Conservation (phyloP, 2,113 vertebrate species). For the Atrichornis clamosus region DNA sequence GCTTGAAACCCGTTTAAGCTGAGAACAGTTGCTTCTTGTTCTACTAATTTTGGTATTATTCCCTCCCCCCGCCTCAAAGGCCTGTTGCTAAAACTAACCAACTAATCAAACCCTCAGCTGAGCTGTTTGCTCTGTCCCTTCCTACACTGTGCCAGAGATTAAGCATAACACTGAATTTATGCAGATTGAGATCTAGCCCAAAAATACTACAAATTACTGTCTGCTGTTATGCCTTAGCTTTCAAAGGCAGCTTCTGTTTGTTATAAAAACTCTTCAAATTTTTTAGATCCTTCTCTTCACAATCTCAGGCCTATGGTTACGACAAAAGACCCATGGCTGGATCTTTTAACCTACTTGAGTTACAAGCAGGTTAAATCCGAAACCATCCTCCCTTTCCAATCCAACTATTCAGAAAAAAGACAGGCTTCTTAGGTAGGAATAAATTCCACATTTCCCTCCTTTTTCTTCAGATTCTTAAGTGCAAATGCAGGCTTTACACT, state of each 20-base stretch:
- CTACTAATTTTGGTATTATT: not conserved
- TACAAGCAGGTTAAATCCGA: not conserved
- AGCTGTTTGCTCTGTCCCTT: not conserved
- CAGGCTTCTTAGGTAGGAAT: not conserved
- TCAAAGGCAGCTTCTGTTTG: not conserved
- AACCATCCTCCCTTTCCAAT: not conserved
- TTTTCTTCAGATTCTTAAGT: not conserved
- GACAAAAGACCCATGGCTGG: not conserved
- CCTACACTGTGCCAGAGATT: not conserved
- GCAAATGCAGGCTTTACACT: not conserved
- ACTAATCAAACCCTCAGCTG: not conserved
- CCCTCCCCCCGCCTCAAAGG: not conserved
- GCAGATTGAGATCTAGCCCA: not conserved
- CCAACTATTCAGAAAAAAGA: not conserved
- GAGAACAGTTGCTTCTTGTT: not conserved
- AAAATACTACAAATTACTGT: not conserved
- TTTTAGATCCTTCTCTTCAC: not conserved
- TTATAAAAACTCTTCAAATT: not conserved
- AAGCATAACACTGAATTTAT: not conserved
- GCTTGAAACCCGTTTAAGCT: not conserved
- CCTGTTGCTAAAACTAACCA: not conserved
- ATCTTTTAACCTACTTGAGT: not conserved
- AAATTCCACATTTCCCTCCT: not conserved
- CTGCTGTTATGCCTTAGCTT: not conserved
- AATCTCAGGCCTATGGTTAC: not conserved